A percentile compares a stretch with the other conserved stretches of the same genome.
Conservation (phyloP, 64 coral and sea anemone genomes). For the Montipora sp. region DNA sequence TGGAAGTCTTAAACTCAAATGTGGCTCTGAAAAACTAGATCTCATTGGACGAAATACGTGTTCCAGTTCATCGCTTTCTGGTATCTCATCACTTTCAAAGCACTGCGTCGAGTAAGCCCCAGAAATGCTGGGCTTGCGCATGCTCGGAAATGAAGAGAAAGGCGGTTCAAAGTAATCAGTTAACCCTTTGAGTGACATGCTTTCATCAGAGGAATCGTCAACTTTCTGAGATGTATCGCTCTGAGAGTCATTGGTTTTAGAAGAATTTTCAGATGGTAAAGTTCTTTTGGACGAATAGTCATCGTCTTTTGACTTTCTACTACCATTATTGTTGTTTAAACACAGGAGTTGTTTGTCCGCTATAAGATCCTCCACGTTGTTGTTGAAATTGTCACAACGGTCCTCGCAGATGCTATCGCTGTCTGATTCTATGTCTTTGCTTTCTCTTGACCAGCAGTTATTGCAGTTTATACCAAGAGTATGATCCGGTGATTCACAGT, state of each 20-base stretch:
- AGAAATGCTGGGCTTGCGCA: constrained; percentile 38
- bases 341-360: neutral
- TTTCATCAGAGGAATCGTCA: neutral
- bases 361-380: neutral
- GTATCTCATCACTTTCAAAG: constrained; percentile 37
- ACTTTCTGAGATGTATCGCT: constrained; percentile 26
- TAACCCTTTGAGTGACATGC: neutral
- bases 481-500: constrained; percentile 52
- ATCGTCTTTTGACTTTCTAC: neutral
- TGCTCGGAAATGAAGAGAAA: neutral
- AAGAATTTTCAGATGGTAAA: neutral
- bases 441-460: neutral
- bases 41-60: constrained; percentile 35
- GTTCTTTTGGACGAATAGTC: neutral
- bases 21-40: constrained; percentile 65
- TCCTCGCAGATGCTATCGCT: neutral
- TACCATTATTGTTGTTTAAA: neutral
- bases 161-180: neutral
- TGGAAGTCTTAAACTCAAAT: constrained; percentile 26
- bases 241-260: neutral
- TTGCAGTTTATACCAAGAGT: neutral
- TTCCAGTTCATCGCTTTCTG: constrained; percentile 8
- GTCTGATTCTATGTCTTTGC: neutral
- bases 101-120: constrained; percentile 59
- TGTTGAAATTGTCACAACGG: neutral